phyloP scores from a whole-genome alignment of 2,113 vertebrate genomes.

The Tachysurus vachellii region DNA sequence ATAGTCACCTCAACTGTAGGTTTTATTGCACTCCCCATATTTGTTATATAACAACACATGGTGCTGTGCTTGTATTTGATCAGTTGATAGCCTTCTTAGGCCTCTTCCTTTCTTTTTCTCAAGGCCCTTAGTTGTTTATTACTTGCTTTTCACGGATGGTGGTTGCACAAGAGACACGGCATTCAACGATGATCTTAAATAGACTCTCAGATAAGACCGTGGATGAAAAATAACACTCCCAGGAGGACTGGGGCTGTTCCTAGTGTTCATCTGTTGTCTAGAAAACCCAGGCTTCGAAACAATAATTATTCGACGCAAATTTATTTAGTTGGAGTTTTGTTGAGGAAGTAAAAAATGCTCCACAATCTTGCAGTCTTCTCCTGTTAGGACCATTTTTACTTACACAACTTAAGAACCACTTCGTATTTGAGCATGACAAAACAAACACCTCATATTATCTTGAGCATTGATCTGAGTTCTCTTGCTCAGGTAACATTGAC shows the following conservation, averaged over 20 bases:
- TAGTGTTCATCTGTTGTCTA: not conserved
- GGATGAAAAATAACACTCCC: not conserved
- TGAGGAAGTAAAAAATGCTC: not conserved
- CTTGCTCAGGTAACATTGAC: slow-evolving; percentile 4
- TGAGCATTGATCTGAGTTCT: not conserved
- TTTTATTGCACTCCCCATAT: not conserved
- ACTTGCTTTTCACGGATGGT: slow-evolving; percentile 62
- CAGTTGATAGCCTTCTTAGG: not conserved
- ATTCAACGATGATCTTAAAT: not conserved
- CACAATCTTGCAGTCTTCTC: too few species aligned
- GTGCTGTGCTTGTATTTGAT: not conserved
- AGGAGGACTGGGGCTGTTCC: not conserved
- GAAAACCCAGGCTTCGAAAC: not conserved
- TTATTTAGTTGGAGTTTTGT: not conserved
- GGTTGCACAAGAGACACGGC: not conserved
- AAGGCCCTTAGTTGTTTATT: slow-evolving; percentile 49
- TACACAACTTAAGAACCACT: not conserved
- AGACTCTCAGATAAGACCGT: not conserved
- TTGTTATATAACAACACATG: slow-evolving; percentile 19
- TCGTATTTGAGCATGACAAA: not conserved
- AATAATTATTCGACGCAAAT: not conserved
- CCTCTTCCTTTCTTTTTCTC: not conserved
- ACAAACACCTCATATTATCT: not conserved
- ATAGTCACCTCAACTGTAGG: not conserved
- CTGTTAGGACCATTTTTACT: too few species aligned